Percentiles rank a stretch among this genome's conserved stretches.
Evolutionary conservation across 2,113 vertebrate genomes (phyloP).

Genomic region (Plecotus auritus): DNA sequence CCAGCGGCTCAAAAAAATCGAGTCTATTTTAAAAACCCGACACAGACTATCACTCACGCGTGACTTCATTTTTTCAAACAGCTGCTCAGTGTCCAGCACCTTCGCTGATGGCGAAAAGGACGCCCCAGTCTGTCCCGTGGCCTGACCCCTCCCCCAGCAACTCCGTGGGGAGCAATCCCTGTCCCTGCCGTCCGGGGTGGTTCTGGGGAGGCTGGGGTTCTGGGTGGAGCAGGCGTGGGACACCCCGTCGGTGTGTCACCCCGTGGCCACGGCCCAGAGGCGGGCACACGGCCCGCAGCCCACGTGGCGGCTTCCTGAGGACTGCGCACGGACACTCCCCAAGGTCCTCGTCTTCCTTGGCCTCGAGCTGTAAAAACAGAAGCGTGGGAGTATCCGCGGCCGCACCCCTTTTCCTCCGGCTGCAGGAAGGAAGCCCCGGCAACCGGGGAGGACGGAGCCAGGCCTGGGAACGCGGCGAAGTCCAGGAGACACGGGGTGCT

Average conservation of each 20-base stretch:
- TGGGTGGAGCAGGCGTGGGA: neutral
- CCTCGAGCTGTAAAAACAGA: neutral
- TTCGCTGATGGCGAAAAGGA: neutral
- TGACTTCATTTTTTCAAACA: neutral
- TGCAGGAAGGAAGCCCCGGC: neutral
- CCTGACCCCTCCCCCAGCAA: neutral
- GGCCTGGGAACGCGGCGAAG: too few relatives aligned
- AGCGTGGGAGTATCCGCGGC: neutral
- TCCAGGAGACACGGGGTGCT: too few relatives aligned
- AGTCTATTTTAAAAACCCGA: neutral
- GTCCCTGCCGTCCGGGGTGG: neutral
- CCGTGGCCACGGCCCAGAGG: too few relatives aligned
- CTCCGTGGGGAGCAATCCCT: neutral
- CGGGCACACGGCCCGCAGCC: neutral
- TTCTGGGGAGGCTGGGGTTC: neutral
- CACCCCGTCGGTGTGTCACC: neutral
- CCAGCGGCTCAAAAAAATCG: neutral
- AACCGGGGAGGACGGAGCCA: neutral
- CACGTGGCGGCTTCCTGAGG: neutral
- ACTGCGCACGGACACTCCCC: neutral
- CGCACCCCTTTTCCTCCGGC: neutral
- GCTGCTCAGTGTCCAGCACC: neutral
- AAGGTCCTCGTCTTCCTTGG: conserved; percentile 3
- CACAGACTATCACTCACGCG: neutral
- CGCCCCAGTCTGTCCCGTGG: neutral